A percentile compares a stretch with the other conserved stretches of the same genome.
phyloP scores from a whole-genome alignment of 2,113 vertebrate species.

The Thinocorus orbignyianus region DNA sequence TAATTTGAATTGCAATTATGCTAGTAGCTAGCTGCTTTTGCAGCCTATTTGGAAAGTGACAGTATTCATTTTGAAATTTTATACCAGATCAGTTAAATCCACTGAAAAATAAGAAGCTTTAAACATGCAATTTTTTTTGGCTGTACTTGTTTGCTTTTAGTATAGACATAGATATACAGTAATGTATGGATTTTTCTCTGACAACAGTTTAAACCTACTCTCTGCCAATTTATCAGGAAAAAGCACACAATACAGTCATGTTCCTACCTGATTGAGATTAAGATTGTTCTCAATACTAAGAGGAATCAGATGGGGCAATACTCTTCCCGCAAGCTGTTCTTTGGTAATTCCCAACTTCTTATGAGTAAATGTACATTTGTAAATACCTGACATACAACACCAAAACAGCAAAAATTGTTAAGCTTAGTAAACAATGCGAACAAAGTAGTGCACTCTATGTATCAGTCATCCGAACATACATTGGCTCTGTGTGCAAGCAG shows the following conservation, averaged over 20 bases:
- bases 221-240: background rate
- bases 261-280: constrained; percentile 94
- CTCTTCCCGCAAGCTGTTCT: constrained; percentile 93
- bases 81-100: background rate
- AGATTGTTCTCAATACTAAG: constrained; percentile 98
- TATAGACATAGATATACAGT: background rate
- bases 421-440: background rate
- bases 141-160: background rate
- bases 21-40: background rate
- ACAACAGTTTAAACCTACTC: background rate
- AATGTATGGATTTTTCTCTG: background rate
- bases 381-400: constrained; percentile 84
- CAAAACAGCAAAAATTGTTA: background rate
- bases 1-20: background rate
- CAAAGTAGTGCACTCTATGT: background rate
- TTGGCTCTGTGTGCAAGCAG: background rate
- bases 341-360: constrained; percentile 98
- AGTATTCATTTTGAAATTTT: background rate
- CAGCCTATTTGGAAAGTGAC: background rate
- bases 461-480: background rate
- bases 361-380: constrained; percentile 97
- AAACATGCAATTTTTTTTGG: background rate
- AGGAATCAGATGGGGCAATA: constrained; percentile 92
- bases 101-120: background rate
- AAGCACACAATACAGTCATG: background rate